Percentiles rank a stretch among this genome's conserved stretches.
These are phyloP conservation scores for Melospiza georgiana DNA, from an alignment of 2,113 vertebrate genomes.

Conservation along the genomic window DNA sequence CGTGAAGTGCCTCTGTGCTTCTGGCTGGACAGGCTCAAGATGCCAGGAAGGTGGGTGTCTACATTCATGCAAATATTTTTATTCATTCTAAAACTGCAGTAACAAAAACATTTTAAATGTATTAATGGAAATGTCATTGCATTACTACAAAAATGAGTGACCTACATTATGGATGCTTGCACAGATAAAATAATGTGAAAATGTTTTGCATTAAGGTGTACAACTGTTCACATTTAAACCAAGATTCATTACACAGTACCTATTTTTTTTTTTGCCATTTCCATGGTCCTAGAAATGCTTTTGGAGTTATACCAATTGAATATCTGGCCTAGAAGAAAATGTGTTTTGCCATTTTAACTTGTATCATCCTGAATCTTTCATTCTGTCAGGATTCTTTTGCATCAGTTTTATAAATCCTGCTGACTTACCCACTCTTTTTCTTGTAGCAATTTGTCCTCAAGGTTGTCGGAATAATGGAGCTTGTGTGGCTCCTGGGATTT, in stretches of 20 bases:
- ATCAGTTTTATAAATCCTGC: constrained; percentile 26
- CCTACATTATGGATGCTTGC: background rate
- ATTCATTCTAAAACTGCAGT: background rate
- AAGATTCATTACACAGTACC: background rate
- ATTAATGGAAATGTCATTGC: background rate
- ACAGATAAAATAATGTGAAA: background rate
- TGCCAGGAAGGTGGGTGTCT: constrained; percentile 83
- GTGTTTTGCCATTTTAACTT: constrained; percentile 38
- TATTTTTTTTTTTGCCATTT: background rate
- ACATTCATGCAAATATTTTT: background rate
- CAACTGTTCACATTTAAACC: background rate
- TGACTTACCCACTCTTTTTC: constrained; percentile 45
- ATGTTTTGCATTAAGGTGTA: background rate
- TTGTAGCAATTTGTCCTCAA: constrained; percentile 84
- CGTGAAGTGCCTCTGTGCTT: constrained; percentile 83
- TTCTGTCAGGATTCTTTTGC: constrained; percentile 31
- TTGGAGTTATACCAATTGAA: background rate
- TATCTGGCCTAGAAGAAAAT: constrained; percentile 13
- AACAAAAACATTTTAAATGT: background rate
- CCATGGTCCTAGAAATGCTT: background rate
- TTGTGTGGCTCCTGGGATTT: constrained; percentile 87
- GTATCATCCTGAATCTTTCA: constrained; percentile 44
- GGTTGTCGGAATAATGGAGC: constrained; percentile 83
- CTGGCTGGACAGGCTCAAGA: constrained; percentile 84
- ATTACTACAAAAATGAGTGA: background rate